phyloP scores from a whole-genome alignment of 2,113 vertebrate species.

The Microcebus murinus region DNA sequence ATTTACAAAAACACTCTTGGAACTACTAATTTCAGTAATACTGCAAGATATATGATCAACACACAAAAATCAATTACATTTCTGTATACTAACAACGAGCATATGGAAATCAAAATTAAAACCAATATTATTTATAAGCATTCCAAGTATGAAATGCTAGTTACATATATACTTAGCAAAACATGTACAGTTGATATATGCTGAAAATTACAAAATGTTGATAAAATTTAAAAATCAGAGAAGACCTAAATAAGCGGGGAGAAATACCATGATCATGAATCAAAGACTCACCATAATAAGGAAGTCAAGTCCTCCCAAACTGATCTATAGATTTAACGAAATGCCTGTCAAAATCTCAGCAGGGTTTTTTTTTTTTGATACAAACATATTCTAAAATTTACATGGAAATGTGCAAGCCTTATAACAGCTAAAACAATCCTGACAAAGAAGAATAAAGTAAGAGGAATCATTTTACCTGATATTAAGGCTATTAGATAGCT shows the following conservation, averaged over 20 bases:
- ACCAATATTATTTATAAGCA: background rate
- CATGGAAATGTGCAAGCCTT: background rate
- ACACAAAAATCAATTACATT: background rate
- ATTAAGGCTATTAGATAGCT: background rate
- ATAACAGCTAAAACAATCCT: background rate
- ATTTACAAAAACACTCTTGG: background rate
- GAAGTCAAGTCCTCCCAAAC: background rate
- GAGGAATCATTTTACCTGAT: background rate
- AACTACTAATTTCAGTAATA: background rate
- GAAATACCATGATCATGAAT: background rate
- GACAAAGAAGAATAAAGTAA: background rate
- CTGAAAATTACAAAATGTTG: background rate
- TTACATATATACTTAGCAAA: background rate
- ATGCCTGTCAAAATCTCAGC: background rate
- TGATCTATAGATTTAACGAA: background rate
- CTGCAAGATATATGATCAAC: background rate
- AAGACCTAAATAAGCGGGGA: background rate
- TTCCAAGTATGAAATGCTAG: background rate
- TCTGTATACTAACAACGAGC: background rate
- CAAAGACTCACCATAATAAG: background rate
- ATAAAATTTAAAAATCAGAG: slow-evolving; percentile 11
- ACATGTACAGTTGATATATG: background rate
- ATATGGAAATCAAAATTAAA: background rate
- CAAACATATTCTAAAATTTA: slow-evolving; percentile 14
- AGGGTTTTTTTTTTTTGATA: background rate